Evolutionary conservation across 1,140 invertebrate species (phyloP), one percentile per base, ranked within the genome.

Genomic region (Caerostris darwini): DNA sequence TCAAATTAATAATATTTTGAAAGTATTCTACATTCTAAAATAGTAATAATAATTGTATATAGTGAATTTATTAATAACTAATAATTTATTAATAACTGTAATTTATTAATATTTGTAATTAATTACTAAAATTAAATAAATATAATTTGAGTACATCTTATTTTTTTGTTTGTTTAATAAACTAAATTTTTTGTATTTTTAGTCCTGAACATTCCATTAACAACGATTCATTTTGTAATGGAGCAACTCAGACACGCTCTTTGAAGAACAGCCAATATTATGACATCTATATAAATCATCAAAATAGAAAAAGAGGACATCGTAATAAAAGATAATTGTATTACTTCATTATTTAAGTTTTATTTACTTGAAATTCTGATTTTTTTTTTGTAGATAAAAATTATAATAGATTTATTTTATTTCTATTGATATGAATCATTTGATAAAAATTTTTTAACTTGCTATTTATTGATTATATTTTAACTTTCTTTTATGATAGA

Each of bases 171-270:
- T 34, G 34, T 34, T 34, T 34, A 34, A 34, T 34, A 34, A 34
- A 34, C 34, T 34, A 34, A 34, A 34, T 85, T 19, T 5, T 58
- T 58, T 85, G 17, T 19, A 8, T 57, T 85, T 85, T 59, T 17
- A 85, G 83, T 58, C 57, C 83, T 19, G 83, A 85, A 34, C 19
- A 88, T 54, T 64, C 61, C 86, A 64, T 58, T 3, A 77, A 34
- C 64, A 90, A 77, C 53, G 56, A 90, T n/a, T 19, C 54, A 57
- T 56, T 77, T 71, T 90, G 88, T 14, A 90, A 90, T 90, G 88
- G 88, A 90, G 64, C 88, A 56, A 54, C 67, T 50, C 64, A 71
- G 53, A 3, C 57, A 7, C 67, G 54, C 19, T 67, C 34, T 54
- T 85, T 58, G 7, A 85, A n/a, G 17, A 85, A 7, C 19, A 50